Evolutionary conservation across 2,888 invertebrate genomes (phyloP).

Genomic region (Brachylomia viminalis): DNA sequence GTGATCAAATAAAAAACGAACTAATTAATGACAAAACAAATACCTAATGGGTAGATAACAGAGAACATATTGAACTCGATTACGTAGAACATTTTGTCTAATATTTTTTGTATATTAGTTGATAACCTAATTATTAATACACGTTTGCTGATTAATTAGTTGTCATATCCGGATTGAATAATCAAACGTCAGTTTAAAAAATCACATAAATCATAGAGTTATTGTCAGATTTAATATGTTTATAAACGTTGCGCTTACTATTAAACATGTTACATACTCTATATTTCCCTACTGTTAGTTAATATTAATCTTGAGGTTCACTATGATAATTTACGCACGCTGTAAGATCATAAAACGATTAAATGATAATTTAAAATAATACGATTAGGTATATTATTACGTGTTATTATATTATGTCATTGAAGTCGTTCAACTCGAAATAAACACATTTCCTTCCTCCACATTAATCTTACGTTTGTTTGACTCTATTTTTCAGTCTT

Average conservation of each 20-base stretch:
- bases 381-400: conserved; percentile 6
- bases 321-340: conserved; percentile 29
- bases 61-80: conserved; percentile 1
- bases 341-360: conserved; percentile 12
- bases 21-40: conserved; percentile 17
- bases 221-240: not conserved
- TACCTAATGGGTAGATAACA: conserved; percentile 35
- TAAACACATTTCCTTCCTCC: conserved; percentile 18
- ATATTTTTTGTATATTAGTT: conserved; percentile 16
- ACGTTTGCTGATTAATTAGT: conserved; percentile 7
- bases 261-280: not conserved
- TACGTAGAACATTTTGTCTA: conserved; percentile 23
- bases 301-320: not conserved
- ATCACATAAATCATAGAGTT: not conserved
- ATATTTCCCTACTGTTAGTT: not conserved
- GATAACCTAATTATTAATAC: conserved; percentile 48
- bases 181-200: not conserved
- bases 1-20: conserved; percentile 18
- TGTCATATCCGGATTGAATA: conserved; percentile 37
- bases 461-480: not conserved
- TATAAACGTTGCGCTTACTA: not conserved
- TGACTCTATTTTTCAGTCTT: not conserved
- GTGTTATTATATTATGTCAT: conserved; percentile 18
- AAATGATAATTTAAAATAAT: conserved; percentile 27
- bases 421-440: conserved; percentile 47